Conservation (phyloP, 1,140 invertebrate species). For the Drosophila subpulchrella region DNA sequence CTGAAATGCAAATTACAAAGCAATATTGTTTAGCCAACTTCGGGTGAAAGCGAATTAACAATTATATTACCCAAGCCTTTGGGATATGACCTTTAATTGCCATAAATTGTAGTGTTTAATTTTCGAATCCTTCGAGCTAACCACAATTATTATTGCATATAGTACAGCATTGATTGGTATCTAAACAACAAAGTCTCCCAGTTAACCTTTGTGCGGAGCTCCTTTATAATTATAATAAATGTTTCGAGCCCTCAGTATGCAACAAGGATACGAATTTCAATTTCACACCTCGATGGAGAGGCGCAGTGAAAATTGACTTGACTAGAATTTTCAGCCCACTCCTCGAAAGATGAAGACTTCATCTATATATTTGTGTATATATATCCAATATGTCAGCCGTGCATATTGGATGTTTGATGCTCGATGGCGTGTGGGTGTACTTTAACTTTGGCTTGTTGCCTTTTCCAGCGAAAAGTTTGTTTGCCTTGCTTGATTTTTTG, state of each 20-base stretch:
- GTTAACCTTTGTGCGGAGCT: slow-evolving; percentile 3
- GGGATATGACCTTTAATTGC: neutral
- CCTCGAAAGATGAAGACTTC: slow-evolving; percentile 37
- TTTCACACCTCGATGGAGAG: slow-evolving; percentile 76
- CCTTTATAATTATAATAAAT: slow-evolving; percentile 48
- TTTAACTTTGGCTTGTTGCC: slow-evolving; percentile 26
- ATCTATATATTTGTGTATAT: slow-evolving; percentile 20
- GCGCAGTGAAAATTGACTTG: slow-evolving; percentile 37
- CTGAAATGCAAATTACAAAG: slow-evolving; percentile 21
- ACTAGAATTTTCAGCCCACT: slow-evolving; percentile 37
- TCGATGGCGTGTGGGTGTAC: slow-evolving; percentile 7
- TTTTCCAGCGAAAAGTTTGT: slow-evolving; percentile 44
- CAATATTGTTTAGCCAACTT: slow-evolving; percentile 12
- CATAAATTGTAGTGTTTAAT: neutral
- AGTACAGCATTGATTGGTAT: too few species aligned
- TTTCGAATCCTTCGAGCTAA: neutral
- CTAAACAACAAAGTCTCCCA: neutral
- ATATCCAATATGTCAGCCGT: slow-evolving; percentile 51
- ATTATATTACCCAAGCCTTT: neutral
- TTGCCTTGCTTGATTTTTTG: slow-evolving; percentile 53
- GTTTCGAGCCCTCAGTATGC: slow-evolving; percentile 42
- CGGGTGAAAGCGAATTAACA: slow-evolving; percentile 3
- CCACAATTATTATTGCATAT: neutral
- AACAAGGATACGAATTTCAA: slow-evolving; percentile 63
- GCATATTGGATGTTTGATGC: slow-evolving; percentile 22